Evolutionary conservation across 2,113 vertebrate genomes (phyloP).

Genomic region (Gyps fulvus): DNA sequence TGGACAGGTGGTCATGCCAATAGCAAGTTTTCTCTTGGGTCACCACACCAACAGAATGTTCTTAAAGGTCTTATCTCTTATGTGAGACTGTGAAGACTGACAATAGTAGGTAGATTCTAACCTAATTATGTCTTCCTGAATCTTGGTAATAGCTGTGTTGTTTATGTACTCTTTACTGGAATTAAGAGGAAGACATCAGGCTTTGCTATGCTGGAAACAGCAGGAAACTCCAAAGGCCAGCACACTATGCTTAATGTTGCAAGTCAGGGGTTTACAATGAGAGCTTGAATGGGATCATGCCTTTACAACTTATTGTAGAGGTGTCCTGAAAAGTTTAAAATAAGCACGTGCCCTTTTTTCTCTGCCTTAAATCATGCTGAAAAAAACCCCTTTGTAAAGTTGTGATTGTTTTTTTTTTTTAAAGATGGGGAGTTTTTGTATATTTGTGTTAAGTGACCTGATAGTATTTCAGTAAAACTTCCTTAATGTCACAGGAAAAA

Average conservation of each 20-base stretch:
- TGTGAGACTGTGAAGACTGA: not conserved
- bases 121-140: conserved; percentile 4
- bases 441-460: not conserved
- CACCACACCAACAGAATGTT: not conserved
- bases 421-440: not conserved
- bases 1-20: not conserved
- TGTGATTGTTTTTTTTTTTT: not conserved
- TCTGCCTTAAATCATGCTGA: not conserved
- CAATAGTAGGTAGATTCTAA: not conserved
- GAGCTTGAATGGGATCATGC: not conserved
- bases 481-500: conserved; percentile 72
- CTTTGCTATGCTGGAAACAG: not conserved
- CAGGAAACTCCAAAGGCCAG: not conserved
- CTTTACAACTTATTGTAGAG: not conserved
- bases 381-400: not conserved
- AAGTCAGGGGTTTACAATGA: not conserved
- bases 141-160: not conserved
- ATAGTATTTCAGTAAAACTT: conserved; percentile 2
- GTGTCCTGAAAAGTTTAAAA: not conserved
- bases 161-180: not conserved
- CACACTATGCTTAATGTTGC: not conserved
- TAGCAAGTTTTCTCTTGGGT: not conserved
- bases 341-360: not conserved
- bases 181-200: not conserved
- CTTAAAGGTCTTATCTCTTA: not conserved